Evolutionary conservation across 2,113 vertebrate genomes (phyloP), one percentile per base, ranked within the genome.

Genomic region (Pluvianellus socialis): DNA sequence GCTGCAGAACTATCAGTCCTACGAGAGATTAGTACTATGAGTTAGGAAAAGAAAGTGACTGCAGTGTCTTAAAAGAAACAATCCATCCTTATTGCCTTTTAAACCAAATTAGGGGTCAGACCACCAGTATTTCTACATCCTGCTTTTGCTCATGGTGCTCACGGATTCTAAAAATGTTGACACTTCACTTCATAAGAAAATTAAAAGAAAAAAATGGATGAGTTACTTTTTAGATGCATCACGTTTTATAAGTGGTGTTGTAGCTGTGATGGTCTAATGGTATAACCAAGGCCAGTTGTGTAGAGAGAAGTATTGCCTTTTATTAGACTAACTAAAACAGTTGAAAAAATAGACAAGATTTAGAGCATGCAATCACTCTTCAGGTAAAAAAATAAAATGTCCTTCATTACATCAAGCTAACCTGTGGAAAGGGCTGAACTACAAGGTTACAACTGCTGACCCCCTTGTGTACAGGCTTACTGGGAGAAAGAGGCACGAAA

Each of bases 61-160:
- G 66, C 19, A 20, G 24, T 5, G 12, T 53, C 76, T 92, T 84
- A 87, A 89, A 88, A 93, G 68, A 91, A 95, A 77, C 49, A 76
- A 30, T 58, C 71, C 79, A 6, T 90, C 70, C 95, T 90, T 93
- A 79, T 65, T 91, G 56, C 47, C 73, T 77, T 86, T 93, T 50
- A 87, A 93, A 94, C 53, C 56, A 94, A 49, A 49, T 84, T 71
- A 91, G 44, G 14, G 33, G 40, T 66, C 61, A 75, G 86, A 96
- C 76, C 90, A 92, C 90, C 76, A 93, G 65, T 86, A 81, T 77
- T 94, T 92, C 72, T 67, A 66, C 79, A 45, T 86, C 80, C 91
- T 93, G 79, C 23, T 84, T 94, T 91, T 88, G 59, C 79, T 95
- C 92, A 68, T 23, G 45, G 67, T 63, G 61, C 30, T 93, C 82